Evolutionary conservation across 37 sponge, comb jelly and placozoan species (phyloP).

Genomic region (Mnemiopsis leidyi): DNA sequence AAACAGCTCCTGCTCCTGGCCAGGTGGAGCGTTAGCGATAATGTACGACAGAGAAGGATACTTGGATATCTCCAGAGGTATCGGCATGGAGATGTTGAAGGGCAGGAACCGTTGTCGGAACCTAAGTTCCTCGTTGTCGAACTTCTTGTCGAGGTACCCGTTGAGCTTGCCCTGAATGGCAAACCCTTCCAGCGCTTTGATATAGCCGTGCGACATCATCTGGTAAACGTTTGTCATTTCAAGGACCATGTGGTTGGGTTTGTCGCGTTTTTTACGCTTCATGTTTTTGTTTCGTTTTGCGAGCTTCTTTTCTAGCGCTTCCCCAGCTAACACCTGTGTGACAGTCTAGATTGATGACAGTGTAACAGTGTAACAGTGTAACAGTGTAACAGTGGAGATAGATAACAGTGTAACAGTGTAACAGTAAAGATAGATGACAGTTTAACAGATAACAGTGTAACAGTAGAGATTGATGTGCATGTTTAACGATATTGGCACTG

Average conservation of each 20-base stretch:
- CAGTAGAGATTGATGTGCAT: no score
- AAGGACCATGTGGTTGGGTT: slow-evolving; percentile 66
- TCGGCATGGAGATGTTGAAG: slow-evolving; percentile 80
- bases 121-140: slow-evolving; percentile 70
- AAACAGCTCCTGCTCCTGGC: slow-evolving; percentile 75
- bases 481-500: no score
- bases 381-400: no score
- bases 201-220: slow-evolving; percentile 40
- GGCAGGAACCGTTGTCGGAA: slow-evolving; percentile 78
- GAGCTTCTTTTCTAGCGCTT: slow-evolving; percentile 70
- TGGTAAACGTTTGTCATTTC: slow-evolving; percentile 48
- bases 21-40: slow-evolving; percentile 68
- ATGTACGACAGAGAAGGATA: slow-evolving; percentile 71
- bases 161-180: slow-evolving; percentile 21
- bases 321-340: slow-evolving; percentile 54
- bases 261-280: slow-evolving; percentile 72
- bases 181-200: slow-evolving; percentile 46
- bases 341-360: no score
- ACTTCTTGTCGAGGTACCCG: slow-evolving; percentile 21
- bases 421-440: no score
- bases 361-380: no score
- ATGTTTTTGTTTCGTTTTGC: slow-evolving; percentile 65
- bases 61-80: slow-evolving; percentile 70
- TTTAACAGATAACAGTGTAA: no score
- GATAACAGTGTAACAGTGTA: no score